phyloP scores from a whole-genome alignment of 2,797 vertebrate species.

The Smutsia temminckii region DNA sequence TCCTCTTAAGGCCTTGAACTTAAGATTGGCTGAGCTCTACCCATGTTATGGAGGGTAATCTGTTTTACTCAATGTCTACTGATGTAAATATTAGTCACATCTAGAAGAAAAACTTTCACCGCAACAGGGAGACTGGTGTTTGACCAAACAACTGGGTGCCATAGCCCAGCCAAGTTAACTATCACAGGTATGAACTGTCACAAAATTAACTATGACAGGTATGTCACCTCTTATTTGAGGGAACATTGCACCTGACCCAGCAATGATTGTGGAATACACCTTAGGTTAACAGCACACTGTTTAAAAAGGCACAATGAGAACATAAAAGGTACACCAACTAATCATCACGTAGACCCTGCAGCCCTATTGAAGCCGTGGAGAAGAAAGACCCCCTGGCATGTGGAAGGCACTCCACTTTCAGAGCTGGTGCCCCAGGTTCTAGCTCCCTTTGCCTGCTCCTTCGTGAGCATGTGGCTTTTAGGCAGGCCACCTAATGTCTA shows the following conservation, averaged over 20 bases:
- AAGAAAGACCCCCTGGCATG: background rate
- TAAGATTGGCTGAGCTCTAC: background rate
- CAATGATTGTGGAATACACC: background rate
- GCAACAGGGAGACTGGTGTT: background rate
- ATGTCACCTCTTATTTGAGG: background rate
- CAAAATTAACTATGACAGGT: background rate
- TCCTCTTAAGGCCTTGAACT: background rate
- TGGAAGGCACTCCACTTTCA: fast-evolving
- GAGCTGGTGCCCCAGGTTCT: background rate
- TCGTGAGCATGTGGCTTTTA: background rate
- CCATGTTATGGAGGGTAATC: background rate
- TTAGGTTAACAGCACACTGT: background rate
- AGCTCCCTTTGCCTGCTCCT: background rate
- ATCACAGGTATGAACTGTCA: too few relatives aligned
- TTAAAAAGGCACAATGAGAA: background rate
- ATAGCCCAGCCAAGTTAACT: background rate
- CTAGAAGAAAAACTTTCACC: background rate
- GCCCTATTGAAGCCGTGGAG: background rate
- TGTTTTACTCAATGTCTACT: background rate
- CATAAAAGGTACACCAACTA: background rate
- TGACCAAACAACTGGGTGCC: background rate
- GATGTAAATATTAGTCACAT: constrained; percentile 9
- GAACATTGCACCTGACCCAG: background rate
- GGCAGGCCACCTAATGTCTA: background rate
- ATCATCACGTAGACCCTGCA: background rate